Evolutionary conservation across 2,797 vertebrate genomes (phyloP).

Genomic region (Micromesistius poutassou): DNA sequence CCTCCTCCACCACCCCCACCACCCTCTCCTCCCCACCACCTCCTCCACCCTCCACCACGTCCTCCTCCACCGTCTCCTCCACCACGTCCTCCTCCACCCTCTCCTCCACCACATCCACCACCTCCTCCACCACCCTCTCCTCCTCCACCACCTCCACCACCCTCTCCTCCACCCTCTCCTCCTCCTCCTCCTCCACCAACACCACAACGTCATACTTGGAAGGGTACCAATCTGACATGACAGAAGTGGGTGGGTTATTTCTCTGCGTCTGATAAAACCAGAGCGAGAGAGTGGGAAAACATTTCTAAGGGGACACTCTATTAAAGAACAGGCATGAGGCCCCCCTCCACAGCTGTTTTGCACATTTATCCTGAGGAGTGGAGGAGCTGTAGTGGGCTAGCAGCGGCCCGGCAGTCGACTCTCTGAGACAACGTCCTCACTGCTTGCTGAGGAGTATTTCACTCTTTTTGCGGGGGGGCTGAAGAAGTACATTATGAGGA

Average conservation of each 20-base stretch:
- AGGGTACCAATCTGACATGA: conserved; percentile 82
- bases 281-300: conserved; percentile 82
- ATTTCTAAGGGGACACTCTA: conserved; percentile 83
- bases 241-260: conserved; percentile 85
- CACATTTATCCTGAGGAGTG: conserved; percentile 67
- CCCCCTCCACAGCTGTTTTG: conserved; percentile 80
- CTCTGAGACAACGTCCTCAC: conserved; percentile 64
- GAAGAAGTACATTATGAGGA: conserved; percentile 61
- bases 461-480: conserved; percentile 62
- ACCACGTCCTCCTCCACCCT: conserved; percentile 22
- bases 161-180: conserved; percentile 23
- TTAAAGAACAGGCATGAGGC: conserved; percentile 77
- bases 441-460: conserved; percentile 65
- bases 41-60: too few relatives aligned
- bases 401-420: conserved; percentile 66
- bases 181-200: conserved; percentile 34
- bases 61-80: too few relatives aligned
- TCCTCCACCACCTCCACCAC: too few relatives aligned
- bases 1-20: too few relatives aligned
- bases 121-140: too few relatives aligned
- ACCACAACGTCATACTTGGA: conserved; percentile 86
- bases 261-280: conserved; percentile 83
- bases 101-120: conserved; percentile 21
- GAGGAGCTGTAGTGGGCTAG: conserved; percentile 26
- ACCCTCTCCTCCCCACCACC: conserved; percentile 39